Percentiles rank a stretch among this genome's conserved stretches.
These are phyloP conservation scores for Lytechinus variegatus DNA, from an alignment of 35 echinoderm and acorn worm genomes.

Conservation along the genomic window DNA sequence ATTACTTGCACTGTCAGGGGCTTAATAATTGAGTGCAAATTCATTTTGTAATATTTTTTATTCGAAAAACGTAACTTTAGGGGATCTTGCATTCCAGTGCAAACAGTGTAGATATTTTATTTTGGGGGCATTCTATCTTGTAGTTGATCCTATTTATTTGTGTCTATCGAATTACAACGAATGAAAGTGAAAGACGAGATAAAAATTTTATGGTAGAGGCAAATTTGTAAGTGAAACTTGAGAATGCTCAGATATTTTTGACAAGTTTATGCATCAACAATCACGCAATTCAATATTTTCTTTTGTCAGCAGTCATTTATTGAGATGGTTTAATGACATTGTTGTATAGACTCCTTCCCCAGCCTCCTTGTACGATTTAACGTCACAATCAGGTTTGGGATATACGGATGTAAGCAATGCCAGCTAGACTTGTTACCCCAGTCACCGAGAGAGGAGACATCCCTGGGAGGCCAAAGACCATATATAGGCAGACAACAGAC, in stretches of 20 bases:
- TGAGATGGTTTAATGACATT: background rate
- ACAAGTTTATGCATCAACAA: no score
- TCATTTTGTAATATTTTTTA: no score
- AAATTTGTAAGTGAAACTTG: no score
- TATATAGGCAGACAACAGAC: conserved; percentile 31
- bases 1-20: no score
- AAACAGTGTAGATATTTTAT: no score
- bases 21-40: no score
- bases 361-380: background rate
- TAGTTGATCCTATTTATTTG: background rate
- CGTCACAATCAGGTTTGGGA: background rate
- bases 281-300: no score
- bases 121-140: background rate
- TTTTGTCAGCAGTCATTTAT: background rate
- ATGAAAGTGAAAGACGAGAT: no score
- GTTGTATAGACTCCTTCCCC: background rate
- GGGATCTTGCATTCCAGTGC: no score
- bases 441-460: background rate
- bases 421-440: background rate
- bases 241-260: no score
- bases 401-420: background rate
- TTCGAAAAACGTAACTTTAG: no score
- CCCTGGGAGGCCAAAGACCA: conserved; percentile 10
- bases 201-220: no score
- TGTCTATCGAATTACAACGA: background rate